These are phyloP conservation scores for Amblyopsis hoosieri DNA, from an alignment of 2,797 vertebrate species.

Conservation along the genomic window DNA sequence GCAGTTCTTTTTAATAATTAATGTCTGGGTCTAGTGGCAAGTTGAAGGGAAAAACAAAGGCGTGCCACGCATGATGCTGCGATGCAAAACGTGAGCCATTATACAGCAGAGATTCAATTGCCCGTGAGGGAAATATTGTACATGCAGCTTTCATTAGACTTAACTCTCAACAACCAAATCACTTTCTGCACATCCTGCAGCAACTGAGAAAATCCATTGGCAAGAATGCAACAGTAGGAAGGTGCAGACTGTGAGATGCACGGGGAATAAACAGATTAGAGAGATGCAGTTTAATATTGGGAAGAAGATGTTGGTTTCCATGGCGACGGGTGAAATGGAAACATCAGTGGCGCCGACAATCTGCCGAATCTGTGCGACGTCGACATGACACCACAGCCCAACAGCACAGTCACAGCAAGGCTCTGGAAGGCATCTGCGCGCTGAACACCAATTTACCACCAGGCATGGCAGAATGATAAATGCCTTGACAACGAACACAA, in stretches of 20 bases:
- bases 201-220: slow-evolving; percentile 24
- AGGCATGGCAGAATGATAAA: too few relatives aligned
- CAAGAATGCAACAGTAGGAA: slow-evolving; percentile 15
- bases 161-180: slow-evolving; percentile 44
- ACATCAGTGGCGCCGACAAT: slow-evolving; percentile 47
- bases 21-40: slow-evolving; percentile 52
- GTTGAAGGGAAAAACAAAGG: slow-evolving; percentile 40
- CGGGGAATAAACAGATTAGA: slow-evolving; percentile 34
- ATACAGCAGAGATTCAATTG: slow-evolving; percentile 46
- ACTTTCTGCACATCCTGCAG: slow-evolving; percentile 31
- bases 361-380: slow-evolving; percentile 44
- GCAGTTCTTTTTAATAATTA: slow-evolving; percentile 62
- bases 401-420: slow-evolving; percentile 7
- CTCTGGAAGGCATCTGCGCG: too few relatives aligned
- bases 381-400: slow-evolving; percentile 29
- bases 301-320: slow-evolving; percentile 59
- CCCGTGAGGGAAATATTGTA: slow-evolving; percentile 38
- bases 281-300: slow-evolving; percentile 34
- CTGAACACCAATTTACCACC: too few relatives aligned
- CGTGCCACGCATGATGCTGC: slow-evolving; percentile 23
- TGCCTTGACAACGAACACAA: too few relatives aligned
- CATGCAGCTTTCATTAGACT: slow-evolving; percentile 27
- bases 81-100: slow-evolving; percentile 34
- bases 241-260: slow-evolving; percentile 21
- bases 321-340: slow-evolving; percentile 61